Evolutionary conservation across 30 jellyfish, hydroid and myxozoan species (phyloP).

Genomic region (Chrysaora quinquecirrha): DNA sequence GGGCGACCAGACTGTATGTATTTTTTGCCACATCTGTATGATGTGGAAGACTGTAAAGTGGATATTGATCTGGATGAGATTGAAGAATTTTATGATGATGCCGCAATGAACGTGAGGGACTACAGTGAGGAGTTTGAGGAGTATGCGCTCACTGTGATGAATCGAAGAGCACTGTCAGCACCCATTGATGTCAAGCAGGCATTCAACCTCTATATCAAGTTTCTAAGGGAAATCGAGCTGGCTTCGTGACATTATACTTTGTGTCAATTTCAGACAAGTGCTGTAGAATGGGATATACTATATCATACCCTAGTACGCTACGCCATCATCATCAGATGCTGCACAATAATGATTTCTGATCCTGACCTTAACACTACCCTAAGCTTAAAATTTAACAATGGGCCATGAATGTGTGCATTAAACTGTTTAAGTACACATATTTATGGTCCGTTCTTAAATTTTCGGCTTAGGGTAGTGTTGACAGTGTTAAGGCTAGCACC

Average conservation of each 20-base stretch:
- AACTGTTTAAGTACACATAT: constrained; percentile 17
- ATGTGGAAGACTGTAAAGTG: constrained; percentile 21
- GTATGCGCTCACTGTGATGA: constrained; percentile 40
- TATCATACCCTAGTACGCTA: too few relatives aligned
- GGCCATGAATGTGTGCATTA: too few relatives aligned
- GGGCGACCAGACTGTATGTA: constrained; percentile 67
- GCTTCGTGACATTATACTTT: constrained; percentile 16
- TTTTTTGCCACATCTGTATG: constrained; percentile 32
- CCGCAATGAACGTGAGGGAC: constrained; percentile 16
- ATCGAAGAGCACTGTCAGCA: constrained; percentile 1
- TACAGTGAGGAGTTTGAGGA: constrained; percentile 61
- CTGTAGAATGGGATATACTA: too few relatives aligned
- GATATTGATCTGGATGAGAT: constrained; percentile 33
- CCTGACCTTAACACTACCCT: too few relatives aligned
- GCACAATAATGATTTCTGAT: too few relatives aligned
- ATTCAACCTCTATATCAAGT: constrained; percentile 38
- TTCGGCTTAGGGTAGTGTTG: too few relatives aligned
- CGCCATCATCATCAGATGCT: too few relatives aligned
- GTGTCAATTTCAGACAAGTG: too few relatives aligned
- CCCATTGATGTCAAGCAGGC: constrained; percentile 66
- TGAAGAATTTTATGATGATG: constrained; percentile 48
- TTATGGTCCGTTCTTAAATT: constrained; percentile 5
- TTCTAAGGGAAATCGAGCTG: constrained; percentile 31
- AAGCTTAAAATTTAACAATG: too few relatives aligned
- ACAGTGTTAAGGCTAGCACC: constrained; percentile 23